Percentiles rank a stretch among this genome's conserved stretches.
Evolutionary conservation across 1,140 invertebrate species (phyloP).

Genomic region (Cryptotermes secundus): DNA sequence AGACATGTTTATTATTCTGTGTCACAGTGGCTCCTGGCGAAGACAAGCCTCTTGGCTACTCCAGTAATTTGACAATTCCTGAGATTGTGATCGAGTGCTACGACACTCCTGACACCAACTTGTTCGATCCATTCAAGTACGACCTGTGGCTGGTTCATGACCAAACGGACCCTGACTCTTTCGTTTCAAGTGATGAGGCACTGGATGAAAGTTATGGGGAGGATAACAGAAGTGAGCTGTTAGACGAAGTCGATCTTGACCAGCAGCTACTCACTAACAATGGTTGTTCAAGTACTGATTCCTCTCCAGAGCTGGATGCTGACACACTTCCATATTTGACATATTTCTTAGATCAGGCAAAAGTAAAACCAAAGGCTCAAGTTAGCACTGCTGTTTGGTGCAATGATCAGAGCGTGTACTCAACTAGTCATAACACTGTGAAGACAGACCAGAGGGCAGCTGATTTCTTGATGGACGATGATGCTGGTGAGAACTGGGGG

Average conservation of each 20-base stretch:
- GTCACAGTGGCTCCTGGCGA: background rate
- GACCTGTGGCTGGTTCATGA: conserved; percentile 1
- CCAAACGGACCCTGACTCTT: conserved; percentile 13
- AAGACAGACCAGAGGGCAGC: background rate
- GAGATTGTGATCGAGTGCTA: conserved; percentile 1
- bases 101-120: conserved; percentile 3
- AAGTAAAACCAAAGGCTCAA: background rate
- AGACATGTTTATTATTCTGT: background rate
- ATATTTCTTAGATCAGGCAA: background rate
- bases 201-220: background rate
- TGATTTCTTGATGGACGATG: background rate
- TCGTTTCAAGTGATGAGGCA: conserved; percentile 5
- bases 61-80: background rate
- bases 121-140: background rate
- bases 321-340: background rate
- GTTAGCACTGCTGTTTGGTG: background rate
- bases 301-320: background rate
- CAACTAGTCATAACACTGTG: too few species aligned
- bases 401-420: background rate
- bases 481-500: background rate
- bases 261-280: background rate
- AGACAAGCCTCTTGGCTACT: background rate
- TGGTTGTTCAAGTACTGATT: background rate
- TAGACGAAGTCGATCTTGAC: background rate
- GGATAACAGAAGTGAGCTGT: background rate